Evolutionary conservation across 2,113 vertebrate genomes (phyloP).

Genomic region (Acanthisitta chloris): DNA sequence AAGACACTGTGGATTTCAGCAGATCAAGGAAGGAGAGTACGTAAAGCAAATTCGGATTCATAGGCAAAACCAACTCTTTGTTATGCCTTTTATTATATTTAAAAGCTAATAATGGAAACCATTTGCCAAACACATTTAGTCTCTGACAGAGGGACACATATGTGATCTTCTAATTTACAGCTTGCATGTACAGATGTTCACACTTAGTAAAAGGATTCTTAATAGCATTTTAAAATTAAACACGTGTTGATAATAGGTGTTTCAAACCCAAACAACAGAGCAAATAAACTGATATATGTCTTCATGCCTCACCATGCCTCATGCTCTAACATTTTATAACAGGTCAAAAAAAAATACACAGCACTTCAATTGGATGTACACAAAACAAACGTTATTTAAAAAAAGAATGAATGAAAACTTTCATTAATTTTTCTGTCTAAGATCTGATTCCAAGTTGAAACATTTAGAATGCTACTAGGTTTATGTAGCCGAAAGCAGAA

Average conservation of each 20-base stretch:
- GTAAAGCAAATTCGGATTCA: background rate
- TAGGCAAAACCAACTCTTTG: background rate
- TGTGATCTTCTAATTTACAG: constrained; percentile 73
- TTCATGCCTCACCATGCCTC: constrained; percentile 61
- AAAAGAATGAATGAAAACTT: constrained; percentile 71
- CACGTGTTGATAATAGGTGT: constrained; percentile 72
- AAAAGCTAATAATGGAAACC: constrained; percentile 60
- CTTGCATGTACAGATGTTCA: constrained; percentile 72
- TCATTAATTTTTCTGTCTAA: constrained; percentile 78
- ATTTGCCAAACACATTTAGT: constrained; percentile 63
- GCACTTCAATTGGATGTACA: constrained; percentile 49
- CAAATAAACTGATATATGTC: constrained; percentile 71
- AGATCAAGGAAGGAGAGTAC: background rate
- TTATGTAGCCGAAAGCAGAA: constrained; percentile 79
- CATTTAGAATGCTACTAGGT: constrained; percentile 71
- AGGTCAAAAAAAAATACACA: constrained; percentile 6
- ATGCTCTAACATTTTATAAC: constrained; percentile 37
- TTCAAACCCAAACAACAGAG: constrained; percentile 70
- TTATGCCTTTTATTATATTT: constrained; percentile 33
- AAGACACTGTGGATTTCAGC: background rate
- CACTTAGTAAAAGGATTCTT: constrained; percentile 71
- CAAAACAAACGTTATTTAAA: constrained; percentile 67
- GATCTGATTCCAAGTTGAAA: constrained; percentile 81
- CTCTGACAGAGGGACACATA: constrained; percentile 67
- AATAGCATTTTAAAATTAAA: constrained; percentile 78